phyloP scores from a whole-genome alignment of 2,113 vertebrate genomes.

The Petromus typicus region DNA sequence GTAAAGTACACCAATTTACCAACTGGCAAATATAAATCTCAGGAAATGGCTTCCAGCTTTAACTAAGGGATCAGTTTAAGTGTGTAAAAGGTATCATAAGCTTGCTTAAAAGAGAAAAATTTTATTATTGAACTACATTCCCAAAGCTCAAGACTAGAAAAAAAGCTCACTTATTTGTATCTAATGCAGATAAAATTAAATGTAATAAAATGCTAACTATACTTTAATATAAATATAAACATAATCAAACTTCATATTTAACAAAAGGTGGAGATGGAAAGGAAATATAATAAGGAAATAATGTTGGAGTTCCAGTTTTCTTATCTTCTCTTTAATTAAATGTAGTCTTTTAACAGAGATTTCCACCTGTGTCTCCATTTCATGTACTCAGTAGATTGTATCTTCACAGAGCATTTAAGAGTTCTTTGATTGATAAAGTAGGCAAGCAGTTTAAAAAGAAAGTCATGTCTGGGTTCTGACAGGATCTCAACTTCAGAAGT shows the following conservation, averaged over 20 bases:
- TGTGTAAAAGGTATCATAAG: not conserved
- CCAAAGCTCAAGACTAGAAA: not conserved
- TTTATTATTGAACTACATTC: not conserved
- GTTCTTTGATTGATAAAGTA: constrained; percentile 61
- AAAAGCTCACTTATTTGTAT: constrained; percentile 43
- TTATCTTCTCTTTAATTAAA: constrained; percentile 49
- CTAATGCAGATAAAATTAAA: constrained; percentile 42
- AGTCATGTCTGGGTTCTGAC: constrained; percentile 61
- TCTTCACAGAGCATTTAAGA: constrained; percentile 57
- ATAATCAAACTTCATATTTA: constrained; percentile 19
- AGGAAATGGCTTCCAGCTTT: constrained; percentile 29
- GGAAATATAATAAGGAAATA: constrained; percentile 35
- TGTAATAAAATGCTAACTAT: constrained; percentile 45
- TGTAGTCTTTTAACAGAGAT: constrained; percentile 37
- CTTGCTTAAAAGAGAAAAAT: constrained; percentile 20
- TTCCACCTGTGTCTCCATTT: constrained; percentile 26
- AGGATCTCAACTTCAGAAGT: constrained; percentile 51
- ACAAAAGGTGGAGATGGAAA: not conserved
- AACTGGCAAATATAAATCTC: constrained; percentile 38
- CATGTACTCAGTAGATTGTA: constrained; percentile 60
- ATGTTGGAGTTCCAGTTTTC: not conserved
- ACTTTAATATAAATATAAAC: constrained; percentile 24
- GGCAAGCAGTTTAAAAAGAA: constrained; percentile 57
- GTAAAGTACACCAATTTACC: not conserved
- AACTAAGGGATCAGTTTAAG: not conserved